A percentile compares a stretch with the other conserved stretches of the same genome.
These are phyloP conservation scores for Drosophila melanosoma DNA, from an alignment of 2,888 invertebrate species.

Conservation along the genomic window DNA sequence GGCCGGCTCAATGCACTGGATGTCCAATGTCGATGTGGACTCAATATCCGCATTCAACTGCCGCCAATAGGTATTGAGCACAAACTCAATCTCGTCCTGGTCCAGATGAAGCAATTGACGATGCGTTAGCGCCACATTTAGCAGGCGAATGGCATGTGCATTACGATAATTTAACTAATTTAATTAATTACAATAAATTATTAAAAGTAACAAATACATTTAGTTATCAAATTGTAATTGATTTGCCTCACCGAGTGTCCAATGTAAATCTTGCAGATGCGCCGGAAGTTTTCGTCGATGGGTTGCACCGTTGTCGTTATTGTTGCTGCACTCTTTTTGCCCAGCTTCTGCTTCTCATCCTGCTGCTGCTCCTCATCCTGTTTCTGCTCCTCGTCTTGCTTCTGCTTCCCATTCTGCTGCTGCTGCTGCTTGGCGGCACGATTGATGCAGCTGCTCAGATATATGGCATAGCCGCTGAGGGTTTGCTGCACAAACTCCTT, in stretches of 20 bases:
- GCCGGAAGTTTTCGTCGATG: constrained; percentile 79
- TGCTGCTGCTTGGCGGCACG: constrained; percentile 32
- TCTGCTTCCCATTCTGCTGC: constrained; percentile 9
- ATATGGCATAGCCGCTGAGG: constrained; percentile 63
- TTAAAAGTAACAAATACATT: background rate
- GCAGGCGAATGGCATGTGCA: constrained; percentile 76
- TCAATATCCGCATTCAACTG: constrained; percentile 78
- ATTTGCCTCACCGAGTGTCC: constrained; percentile 80
- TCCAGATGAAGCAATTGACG: constrained; percentile 79
- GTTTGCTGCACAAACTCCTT: constrained; percentile 79
- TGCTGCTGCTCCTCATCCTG: background rate
- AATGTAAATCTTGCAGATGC: constrained; percentile 83
- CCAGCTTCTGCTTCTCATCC: background rate
- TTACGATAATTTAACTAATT: constrained; percentile 81
- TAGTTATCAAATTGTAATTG: background rate
- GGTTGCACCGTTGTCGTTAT: background rate
- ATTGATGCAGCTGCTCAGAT: constrained; percentile 60
- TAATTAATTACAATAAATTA: background rate
- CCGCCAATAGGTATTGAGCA: constrained; percentile 82
- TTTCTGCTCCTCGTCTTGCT: background rate
- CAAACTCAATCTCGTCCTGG: constrained; percentile 83
- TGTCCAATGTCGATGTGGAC: constrained; percentile 31
- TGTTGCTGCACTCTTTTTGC: background rate
- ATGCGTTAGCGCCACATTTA: constrained; percentile 77
- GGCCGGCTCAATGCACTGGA: constrained; percentile 70